Evolutionary conservation across 2,113 vertebrate species (phyloP).

Genomic region (Stictonetta naevosa): DNA sequence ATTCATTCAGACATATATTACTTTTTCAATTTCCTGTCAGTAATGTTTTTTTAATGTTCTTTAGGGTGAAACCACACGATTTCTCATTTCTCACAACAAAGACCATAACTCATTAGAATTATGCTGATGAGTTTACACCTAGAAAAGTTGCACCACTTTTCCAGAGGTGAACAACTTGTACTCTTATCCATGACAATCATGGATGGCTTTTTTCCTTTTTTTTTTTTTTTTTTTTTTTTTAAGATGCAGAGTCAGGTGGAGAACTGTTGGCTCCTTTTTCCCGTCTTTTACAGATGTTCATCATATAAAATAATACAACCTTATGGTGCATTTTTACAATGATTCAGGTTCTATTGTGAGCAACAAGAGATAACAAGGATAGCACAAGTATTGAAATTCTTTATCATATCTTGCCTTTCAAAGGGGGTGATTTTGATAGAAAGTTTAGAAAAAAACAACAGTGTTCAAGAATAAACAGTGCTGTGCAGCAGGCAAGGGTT

Average conservation of each 20-base stretch:
- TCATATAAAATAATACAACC: neutral
- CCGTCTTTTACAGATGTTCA: slow-evolving; percentile 5
- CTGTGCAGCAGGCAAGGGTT: neutral
- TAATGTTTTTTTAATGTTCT: slow-evolving; percentile 79
- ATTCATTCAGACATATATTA: slow-evolving; percentile 79
- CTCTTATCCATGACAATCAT: slow-evolving; percentile 74
- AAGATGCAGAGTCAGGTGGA: neutral
- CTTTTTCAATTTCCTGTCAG: slow-evolving; percentile 83
- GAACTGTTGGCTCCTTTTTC: neutral
- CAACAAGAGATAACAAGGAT: slow-evolving; percentile 10
- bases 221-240: neutral
- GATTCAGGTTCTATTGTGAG: slow-evolving; percentile 16
- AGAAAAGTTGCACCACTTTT: slow-evolving; percentile 77
- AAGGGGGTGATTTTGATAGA: neutral
- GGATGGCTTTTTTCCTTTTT: slow-evolving; percentile 4
- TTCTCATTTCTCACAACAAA: slow-evolving; percentile 79
- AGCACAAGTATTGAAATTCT: slow-evolving; percentile 42
- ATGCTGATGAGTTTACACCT: slow-evolving; percentile 83
- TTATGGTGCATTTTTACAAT: slow-evolving; percentile 4
- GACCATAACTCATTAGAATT: slow-evolving; percentile 85
- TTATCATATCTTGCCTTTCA: slow-evolving; percentile 31
- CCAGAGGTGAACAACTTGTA: slow-evolving; percentile 73
- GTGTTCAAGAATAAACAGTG: neutral
- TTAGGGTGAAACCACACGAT: slow-evolving; percentile 64
- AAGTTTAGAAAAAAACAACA: slow-evolving; percentile 12